Conservation (phyloP, 2,113 vertebrate species). For the Cyprinodon tularosa region DNA sequence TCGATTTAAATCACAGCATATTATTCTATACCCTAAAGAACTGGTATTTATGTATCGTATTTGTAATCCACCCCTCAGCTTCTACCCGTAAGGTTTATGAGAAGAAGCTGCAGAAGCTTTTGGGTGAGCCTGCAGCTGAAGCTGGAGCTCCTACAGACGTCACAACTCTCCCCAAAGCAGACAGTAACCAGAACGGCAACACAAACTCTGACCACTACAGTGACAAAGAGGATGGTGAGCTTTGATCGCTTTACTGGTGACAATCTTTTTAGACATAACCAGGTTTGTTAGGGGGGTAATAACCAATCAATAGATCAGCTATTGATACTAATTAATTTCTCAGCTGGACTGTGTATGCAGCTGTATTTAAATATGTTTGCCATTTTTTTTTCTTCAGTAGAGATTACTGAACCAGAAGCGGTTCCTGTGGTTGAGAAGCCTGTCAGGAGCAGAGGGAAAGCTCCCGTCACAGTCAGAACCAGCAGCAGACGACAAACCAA, state of each 20-base stretch:
- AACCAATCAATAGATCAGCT: not conserved
- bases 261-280: not conserved
- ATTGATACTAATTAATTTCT: not conserved
- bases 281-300: not conserved
- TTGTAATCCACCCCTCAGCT: constrained; percentile 69
- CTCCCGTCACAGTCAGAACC: constrained; percentile 83
- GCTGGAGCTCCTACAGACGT: constrained; percentile 74
- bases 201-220: constrained; percentile 94
- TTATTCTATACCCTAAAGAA: not conserved
- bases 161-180: constrained; percentile 82
- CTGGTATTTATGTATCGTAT: not conserved
- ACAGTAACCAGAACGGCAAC: constrained; percentile 91
- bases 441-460: constrained; percentile 86
- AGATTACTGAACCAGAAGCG: constrained; percentile 73
- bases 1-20: not conserved
- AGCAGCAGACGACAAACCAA: constrained; percentile 88
- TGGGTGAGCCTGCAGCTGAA: constrained; percentile 83
- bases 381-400: constrained; percentile 48
- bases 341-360: not conserved
- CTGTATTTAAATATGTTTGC: not conserved
- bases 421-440: constrained; percentile 88
- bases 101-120: constrained; percentile 90
- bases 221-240: constrained; percentile 93
- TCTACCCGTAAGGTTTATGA: constrained; percentile 93
- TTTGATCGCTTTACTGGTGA: not conserved